Conservation (phyloP, 2,888 invertebrate genomes). For the Epirrhoe alternata region DNA sequence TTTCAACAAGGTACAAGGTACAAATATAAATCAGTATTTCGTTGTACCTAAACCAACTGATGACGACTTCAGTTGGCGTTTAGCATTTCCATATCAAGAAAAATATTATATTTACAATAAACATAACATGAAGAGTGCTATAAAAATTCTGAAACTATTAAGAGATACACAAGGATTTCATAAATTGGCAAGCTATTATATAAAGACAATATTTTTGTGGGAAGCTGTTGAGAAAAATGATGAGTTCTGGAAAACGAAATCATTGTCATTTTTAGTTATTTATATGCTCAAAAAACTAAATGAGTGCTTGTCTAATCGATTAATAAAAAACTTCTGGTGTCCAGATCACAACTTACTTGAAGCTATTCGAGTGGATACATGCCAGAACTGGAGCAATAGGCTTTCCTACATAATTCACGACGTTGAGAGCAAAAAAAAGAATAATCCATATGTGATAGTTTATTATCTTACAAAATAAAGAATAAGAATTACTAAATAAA, state of each 20-base stretch:
- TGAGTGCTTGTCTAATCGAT: conserved; percentile 50
- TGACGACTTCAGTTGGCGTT: conserved; percentile 63
- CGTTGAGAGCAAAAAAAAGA: conserved; percentile 52
- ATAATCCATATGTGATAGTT: conserved; percentile 49
- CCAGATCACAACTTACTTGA: conserved; percentile 61
- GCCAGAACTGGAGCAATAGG: conserved; percentile 62
- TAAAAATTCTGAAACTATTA: conserved; percentile 64
- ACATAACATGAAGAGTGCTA: conserved; percentile 62
- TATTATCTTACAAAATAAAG: conserved; percentile 48
- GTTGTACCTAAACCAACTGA: conserved; percentile 67
- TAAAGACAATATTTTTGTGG: conserved; percentile 70
- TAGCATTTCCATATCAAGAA: conserved; percentile 70
- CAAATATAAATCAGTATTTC: conserved; percentile 56
- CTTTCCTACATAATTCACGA: conserved; percentile 55
- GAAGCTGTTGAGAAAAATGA: conserved; percentile 52
- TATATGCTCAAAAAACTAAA: conserved; percentile 62
- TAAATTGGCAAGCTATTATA: conserved; percentile 66
- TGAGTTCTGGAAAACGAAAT: conserved; percentile 60
- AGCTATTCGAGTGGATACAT: conserved; percentile 59
- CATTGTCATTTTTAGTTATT: conserved; percentile 58
- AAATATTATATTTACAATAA: conserved; percentile 55
- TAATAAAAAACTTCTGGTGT: conserved; percentile 66
- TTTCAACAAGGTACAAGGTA: conserved; percentile 51
- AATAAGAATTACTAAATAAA: too few species aligned
- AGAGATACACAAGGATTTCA: conserved; percentile 66